Conservation (phyloP, 2,797 vertebrate species). For the Denticeps clupeoides region DNA sequence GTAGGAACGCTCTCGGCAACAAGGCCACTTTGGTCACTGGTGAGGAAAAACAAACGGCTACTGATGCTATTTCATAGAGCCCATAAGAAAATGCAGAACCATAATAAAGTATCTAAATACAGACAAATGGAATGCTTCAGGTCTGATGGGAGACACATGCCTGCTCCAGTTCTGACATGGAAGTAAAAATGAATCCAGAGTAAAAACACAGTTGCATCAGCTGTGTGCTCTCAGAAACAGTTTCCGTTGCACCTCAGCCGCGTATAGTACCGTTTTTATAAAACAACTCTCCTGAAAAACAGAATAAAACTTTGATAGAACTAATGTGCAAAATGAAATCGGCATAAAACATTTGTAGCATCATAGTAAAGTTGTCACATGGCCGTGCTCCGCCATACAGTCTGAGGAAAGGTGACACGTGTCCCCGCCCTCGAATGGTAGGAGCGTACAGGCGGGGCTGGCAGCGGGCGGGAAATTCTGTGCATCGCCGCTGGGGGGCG, state of each 20-base stretch:
- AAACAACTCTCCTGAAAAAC: constrained; percentile 54
- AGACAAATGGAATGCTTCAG: constrained; percentile 29
- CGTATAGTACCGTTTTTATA: constrained; percentile 59
- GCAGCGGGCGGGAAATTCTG: constrained; percentile 39
- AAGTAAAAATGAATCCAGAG: constrained; percentile 17
- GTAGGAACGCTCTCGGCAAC: too few species aligned
- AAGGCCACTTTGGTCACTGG: neutral
- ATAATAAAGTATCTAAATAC: constrained; percentile 25
- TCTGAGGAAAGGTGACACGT: constrained; percentile 19
- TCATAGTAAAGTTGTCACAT: constrained; percentile 64
- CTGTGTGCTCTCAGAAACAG: constrained; percentile 21
- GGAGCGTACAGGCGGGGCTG: constrained; percentile 32
- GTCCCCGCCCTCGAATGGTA: constrained; percentile 19
- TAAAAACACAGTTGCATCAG: constrained; percentile 22
- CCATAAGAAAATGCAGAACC: constrained; percentile 14
- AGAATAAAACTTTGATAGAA: constrained; percentile 47
- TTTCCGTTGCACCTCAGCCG: too few species aligned
- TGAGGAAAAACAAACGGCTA: too few species aligned
- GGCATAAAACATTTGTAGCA: constrained; percentile 38
- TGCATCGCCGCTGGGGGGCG: constrained; percentile 43
- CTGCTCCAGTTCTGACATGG: constrained; percentile 35
- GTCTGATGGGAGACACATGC: constrained; percentile 23
- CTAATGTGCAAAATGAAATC: constrained; percentile 74
- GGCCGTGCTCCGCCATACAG: constrained; percentile 37
- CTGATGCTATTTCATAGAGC: too few species aligned